Percentiles rank a stretch among this genome's conserved stretches.
Evolutionary conservation across 2,797 vertebrate genomes (phyloP).

Genomic region (Ambastaia sidthimunki): DNA sequence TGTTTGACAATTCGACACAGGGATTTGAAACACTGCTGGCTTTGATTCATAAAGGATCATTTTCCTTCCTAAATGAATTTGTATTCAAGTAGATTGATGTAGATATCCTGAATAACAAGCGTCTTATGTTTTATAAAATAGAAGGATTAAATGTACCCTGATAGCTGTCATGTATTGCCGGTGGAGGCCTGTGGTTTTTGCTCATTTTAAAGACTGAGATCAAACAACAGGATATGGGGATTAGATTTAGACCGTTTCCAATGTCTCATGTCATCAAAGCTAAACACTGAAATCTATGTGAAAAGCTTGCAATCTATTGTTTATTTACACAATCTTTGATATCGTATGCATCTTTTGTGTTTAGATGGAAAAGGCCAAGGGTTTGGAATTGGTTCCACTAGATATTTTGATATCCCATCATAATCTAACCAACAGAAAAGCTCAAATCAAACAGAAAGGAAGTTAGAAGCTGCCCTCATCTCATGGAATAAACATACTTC

Average conservation of each 20-base stretch:
- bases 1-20: background rate
- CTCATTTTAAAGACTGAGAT: slow-evolving; percentile 29
- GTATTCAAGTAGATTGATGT: slow-evolving; percentile 13
- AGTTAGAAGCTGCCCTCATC: background rate
- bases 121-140: slow-evolving; percentile 14
- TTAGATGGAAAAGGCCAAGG: slow-evolving; percentile 5
- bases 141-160: slow-evolving; percentile 13
- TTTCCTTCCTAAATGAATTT: slow-evolving; percentile 12
- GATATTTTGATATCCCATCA: background rate
- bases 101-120: slow-evolving; percentile 14
- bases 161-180: background rate
- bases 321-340: background rate
- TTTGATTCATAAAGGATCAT: slow-evolving; percentile 22
- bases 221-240: background rate
- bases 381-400: background rate
- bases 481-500: background rate
- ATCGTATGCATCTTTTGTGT: background rate
- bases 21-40: background rate
- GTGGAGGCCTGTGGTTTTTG: background rate
- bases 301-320: slow-evolving; percentile 16
- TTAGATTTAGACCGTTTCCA: background rate
- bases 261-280: slow-evolving; percentile 24
- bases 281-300: slow-evolving; percentile 8
- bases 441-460: background rate
- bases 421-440: slow-evolving; percentile 3